phyloP scores from a whole-genome alignment of 2,113 vertebrate genomes.

The Phrynosoma blainvillii region DNA sequence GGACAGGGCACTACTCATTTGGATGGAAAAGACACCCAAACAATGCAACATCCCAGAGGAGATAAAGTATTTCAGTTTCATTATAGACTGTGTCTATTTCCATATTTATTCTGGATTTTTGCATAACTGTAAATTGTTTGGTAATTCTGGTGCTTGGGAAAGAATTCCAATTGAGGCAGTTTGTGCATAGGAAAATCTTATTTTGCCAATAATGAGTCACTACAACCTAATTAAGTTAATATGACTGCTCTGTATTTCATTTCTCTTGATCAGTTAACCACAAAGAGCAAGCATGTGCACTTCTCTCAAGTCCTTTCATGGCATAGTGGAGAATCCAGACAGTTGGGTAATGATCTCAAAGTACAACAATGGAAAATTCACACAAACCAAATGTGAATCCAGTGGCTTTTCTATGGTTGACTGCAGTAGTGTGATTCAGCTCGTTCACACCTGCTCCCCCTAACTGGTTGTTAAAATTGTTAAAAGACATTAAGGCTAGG shows the following conservation, averaged over 20 bases:
- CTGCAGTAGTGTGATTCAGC: too few species aligned
- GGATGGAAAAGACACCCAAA: slow-evolving; percentile 52
- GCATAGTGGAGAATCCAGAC: background rate
- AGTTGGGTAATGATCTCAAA: background rate
- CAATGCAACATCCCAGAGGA: slow-evolving; percentile 48
- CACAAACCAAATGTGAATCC: background rate
- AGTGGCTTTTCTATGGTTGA: background rate
- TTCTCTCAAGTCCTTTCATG: background rate
- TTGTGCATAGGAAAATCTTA: slow-evolving; percentile 38
- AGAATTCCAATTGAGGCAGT: slow-evolving; percentile 56
- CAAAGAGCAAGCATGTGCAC: background rate
- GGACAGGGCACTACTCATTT: slow-evolving; percentile 9
- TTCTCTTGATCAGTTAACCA: slow-evolving; percentile 17
- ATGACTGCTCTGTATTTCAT: slow-evolving; percentile 6
- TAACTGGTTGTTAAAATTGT: too few species aligned
- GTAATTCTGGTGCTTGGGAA: slow-evolving; percentile 60
- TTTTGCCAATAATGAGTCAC: slow-evolving; percentile 30
- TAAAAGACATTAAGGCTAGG: too few species aligned
- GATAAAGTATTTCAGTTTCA: slow-evolving; percentile 56
- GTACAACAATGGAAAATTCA: background rate
- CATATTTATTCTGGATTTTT: slow-evolving; percentile 64
- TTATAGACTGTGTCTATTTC: slow-evolving; percentile 56
- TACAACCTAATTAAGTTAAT: background rate
- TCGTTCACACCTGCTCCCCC: too few species aligned
- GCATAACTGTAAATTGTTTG: slow-evolving; percentile 70